Base-by-base conservation (phyloP, 30 jellyfish, hydroid and myxozoan genomes). In the Chrysaora quinquecirrha region DNA sequence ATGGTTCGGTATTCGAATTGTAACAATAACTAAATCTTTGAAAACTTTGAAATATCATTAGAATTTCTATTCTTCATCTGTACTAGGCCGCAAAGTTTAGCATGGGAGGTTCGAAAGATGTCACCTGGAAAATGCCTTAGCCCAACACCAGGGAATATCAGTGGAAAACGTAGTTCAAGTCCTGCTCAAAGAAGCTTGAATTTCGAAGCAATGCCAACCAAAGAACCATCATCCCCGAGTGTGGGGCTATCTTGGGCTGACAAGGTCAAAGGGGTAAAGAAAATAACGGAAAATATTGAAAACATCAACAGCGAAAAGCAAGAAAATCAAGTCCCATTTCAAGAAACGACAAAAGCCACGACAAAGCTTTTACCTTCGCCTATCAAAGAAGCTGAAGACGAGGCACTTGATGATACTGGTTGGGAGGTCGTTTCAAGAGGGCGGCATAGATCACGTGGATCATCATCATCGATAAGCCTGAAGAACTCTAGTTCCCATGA, bases 61-160 rank as follows among this genome's bases (percentile, higher is more conserved):
- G n/a, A n/a, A n/a, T n/a, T n/a, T n/a, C n/a, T n/a, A n/a, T n/a
- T n/a, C n/a, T n/a, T n/a, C n/a, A n/a, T n/a, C n/a, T n/a, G n/a
- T n/a, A n/a, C n/a, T n/a, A 94, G 99, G 61, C 97, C 97, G 0
- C 97, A 87, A 60, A 73, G 95, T 30, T 73, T 94, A 34, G 97
- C 99, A 12, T 94, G 99, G 99, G 99, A 94, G 64, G 99, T 94
- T 12, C 90, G 99, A n/a, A 94, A 94, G 50, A 90, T 90, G 91
- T 87, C 97, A 6, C 96, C 99, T 67, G 95, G 97, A 4, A 88
- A 88, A 68, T 75, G 96, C 61, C 62, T 69, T 56, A 94, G 99
- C 64, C 99, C 99, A 19, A 91, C 97, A 10, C 82, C 95, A 33
- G 85, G 48, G 60, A 11, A 46, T 10, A 72, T 84, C 56, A 64